phyloP scores from a whole-genome alignment of 2,888 invertebrate species.

The Dioctria rufipes region DNA sequence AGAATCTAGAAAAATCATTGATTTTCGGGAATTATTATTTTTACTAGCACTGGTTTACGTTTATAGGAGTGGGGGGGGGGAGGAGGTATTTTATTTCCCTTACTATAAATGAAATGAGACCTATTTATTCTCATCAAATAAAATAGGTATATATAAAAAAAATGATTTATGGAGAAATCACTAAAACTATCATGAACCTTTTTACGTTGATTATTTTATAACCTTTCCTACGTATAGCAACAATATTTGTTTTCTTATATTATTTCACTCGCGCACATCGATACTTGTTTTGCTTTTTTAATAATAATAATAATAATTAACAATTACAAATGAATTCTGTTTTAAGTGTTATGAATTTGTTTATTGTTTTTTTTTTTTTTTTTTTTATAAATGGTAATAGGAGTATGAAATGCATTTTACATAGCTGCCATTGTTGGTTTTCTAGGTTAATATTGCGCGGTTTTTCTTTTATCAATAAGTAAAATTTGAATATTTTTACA shows the following conservation, averaged over 20 bases:
- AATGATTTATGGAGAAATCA: not conserved
- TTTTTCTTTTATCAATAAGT: not conserved
- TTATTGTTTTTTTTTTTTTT: no score
- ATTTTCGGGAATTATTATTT: not conserved
- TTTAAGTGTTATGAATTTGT: constrained; percentile 33
- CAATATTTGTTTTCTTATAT: constrained; percentile 13
- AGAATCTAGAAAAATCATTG: no score
- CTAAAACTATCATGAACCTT: constrained; percentile 48
- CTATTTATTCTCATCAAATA: not conserved
- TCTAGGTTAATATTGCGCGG: constrained; percentile 1
- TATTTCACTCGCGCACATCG: constrained; percentile 1
- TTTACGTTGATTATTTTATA: constrained; percentile 28
- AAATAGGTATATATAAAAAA: not conserved
- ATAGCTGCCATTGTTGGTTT: constrained; percentile 36
- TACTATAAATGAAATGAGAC: not conserved
- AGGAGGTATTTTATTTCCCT: constrained; percentile 2
- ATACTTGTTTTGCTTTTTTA: not conserved
- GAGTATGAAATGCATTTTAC: constrained; percentile 13
- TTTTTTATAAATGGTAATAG: not conserved
- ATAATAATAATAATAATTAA: constrained; percentile 20
- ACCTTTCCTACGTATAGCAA: constrained; percentile 29
- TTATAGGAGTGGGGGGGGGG: not conserved
- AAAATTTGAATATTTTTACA: not conserved
- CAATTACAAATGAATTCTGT: constrained; percentile 34
- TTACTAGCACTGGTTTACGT: constrained; percentile 2